A percentile compares a stretch with the other conserved stretches of the same genome.
These are phyloP conservation scores for Hyppa rectilinea DNA, from an alignment of 2,888 invertebrate genomes.

Conservation along the genomic window DNA sequence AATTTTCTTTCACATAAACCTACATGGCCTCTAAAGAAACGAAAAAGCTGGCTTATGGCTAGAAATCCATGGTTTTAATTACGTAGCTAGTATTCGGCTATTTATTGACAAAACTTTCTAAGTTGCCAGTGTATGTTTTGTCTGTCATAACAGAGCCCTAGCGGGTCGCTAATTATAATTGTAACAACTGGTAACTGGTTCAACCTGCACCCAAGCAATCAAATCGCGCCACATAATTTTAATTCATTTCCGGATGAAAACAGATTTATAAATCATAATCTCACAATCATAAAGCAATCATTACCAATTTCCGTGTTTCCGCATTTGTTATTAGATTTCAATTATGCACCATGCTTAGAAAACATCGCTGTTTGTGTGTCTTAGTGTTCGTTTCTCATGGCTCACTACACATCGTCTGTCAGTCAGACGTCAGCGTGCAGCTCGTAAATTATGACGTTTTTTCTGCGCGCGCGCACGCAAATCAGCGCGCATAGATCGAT, in stretches of 20 bases:
- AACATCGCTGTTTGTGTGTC: conserved; percentile 24
- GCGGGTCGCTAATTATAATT: conserved; percentile 21
- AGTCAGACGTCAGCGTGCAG: conserved; percentile 76
- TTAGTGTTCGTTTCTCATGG: conserved; percentile 61
- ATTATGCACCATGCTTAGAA: conserved; percentile 51
- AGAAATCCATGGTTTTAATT: background rate
- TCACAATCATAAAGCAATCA: conserved; percentile 51
- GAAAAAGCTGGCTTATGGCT: background rate
- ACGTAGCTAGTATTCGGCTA: background rate
- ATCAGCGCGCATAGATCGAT: conserved; percentile 69
- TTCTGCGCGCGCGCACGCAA: conserved; percentile 83
- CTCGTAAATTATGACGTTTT: conserved; percentile 83
- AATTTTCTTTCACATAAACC: background rate
- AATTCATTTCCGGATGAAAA: conserved; percentile 56
- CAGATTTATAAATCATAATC: conserved; percentile 59
- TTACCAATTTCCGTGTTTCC: conserved; percentile 54
- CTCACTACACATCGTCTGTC: conserved; percentile 75
- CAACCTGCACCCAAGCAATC: conserved; percentile 37
- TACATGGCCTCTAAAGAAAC: background rate
- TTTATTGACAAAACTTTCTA: conserved; percentile 2
- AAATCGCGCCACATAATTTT: conserved; percentile 45
- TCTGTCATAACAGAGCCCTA: conserved; percentile 9
- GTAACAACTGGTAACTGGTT: conserved; percentile 30
- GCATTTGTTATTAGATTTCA: conserved; percentile 43
- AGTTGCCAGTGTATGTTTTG: conserved; percentile 11